Evolutionary conservation across 2,797 vertebrate species (phyloP).

Genomic region (Acanthurus lineatus): DNA sequence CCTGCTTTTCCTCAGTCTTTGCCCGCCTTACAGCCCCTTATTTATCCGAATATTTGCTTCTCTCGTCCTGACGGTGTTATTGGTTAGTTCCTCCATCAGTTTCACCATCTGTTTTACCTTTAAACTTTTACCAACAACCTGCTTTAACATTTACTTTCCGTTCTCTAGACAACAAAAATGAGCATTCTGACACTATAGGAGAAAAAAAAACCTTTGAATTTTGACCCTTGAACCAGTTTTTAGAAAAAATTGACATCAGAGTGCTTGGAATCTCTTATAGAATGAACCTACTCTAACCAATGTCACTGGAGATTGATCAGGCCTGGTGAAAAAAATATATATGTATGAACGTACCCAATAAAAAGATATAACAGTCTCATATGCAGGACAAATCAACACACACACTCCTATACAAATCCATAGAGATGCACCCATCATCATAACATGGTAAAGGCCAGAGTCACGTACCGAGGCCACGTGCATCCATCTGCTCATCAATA

Average conservation of each 20-base stretch:
- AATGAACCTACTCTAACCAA: background rate
- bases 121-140: background rate
- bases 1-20: conserved; percentile 8
- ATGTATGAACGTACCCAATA: conserved; percentile 3
- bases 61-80: background rate
- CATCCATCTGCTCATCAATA: conserved; percentile 68
- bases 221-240: background rate
- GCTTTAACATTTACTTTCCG: no score
- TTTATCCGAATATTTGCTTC: background rate
- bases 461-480: conserved; percentile 70
- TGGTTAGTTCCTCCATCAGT: background rate
- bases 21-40: background rate
- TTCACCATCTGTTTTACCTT: conserved; percentile 13
- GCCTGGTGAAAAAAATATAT: background rate
- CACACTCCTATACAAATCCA: background rate
- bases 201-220: background rate
- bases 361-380: conserved; percentile 24
- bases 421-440: conserved; percentile 30
- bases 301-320: background rate
- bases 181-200: no score
- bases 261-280: background rate
- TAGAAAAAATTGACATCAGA: background rate
- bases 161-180: no score
- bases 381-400: conserved; percentile 41
- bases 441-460: conserved; percentile 14